Percentiles rank a stretch among this genome's conserved stretches.
Conservation (phyloP, 2,113 vertebrate genomes). For the Seriola aureovittata region DNA sequence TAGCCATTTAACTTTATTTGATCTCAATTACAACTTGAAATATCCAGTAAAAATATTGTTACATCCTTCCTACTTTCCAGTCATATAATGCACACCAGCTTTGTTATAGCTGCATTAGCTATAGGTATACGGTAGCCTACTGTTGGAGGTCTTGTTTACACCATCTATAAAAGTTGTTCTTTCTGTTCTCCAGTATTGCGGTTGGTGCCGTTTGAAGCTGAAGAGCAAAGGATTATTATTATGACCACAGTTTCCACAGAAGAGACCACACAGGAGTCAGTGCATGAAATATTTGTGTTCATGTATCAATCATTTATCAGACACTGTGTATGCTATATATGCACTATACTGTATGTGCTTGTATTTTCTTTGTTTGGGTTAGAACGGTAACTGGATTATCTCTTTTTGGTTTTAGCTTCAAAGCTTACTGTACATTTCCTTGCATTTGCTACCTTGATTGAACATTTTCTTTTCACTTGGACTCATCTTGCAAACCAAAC, state of each 20-base stretch:
- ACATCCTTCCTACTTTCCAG: neutral
- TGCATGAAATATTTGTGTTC: conserved; percentile 55
- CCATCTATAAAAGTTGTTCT: conserved; percentile 9
- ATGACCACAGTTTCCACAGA: conserved; percentile 28
- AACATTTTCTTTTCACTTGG: neutral
- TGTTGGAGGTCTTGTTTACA: conserved; percentile 26
- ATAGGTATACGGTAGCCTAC: neutral
- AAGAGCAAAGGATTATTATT: conserved; percentile 56
- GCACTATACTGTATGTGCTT: neutral
- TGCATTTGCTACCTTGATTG: neutral
- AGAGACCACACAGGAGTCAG: conserved; percentile 34
- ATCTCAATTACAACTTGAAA: neutral
- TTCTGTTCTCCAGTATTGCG: conserved; percentile 10
- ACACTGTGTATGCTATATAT: conserved; percentile 11
- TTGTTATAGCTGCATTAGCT: neutral
- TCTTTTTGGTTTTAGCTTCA: neutral
- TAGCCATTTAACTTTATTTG: neutral
- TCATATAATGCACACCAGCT: neutral
- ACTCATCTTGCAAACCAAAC: neutral
- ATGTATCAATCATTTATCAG: conserved; percentile 46
- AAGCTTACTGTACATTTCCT: neutral
- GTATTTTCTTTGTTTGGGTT: conserved; percentile 5
- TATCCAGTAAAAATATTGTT: neutral
- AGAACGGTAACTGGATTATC: neutral
- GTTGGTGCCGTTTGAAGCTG: conserved; percentile 41